Percentiles rank a stretch among this genome's conserved stretches.
Evolutionary conservation across 2,888 invertebrate species (phyloP).

Genomic region (Carpatolechia fugitivella): DNA sequence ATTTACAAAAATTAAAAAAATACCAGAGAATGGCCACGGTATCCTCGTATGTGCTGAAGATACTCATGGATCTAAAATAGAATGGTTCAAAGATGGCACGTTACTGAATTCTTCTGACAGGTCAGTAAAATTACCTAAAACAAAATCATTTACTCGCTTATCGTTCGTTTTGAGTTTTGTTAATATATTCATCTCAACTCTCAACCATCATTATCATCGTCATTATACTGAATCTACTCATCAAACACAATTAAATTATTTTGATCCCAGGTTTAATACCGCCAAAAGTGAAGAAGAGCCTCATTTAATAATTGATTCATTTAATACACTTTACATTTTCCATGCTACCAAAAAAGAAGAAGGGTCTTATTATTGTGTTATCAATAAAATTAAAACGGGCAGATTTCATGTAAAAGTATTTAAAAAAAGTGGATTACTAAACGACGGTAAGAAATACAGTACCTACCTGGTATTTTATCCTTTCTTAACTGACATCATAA

Average conservation of each 20-base stretch:
- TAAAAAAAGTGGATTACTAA: constrained; percentile 69
- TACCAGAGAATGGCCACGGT: constrained; percentile 76
- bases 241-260: neutral
- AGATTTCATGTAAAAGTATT: constrained; percentile 71
- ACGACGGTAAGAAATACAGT: constrained; percentile 54
- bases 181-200: too few species aligned
- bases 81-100: constrained; percentile 77
- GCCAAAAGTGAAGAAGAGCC: constrained; percentile 52
- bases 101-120: constrained; percentile 52
- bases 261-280: constrained; percentile 30
- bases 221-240: neutral
- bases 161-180: neutral
- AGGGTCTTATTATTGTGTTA: constrained; percentile 84
- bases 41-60: constrained; percentile 78
- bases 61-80: constrained; percentile 62
- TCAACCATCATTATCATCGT: too few species aligned
- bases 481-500: too few species aligned
- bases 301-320: constrained; percentile 74
- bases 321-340: constrained; percentile 76
- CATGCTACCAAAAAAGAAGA: constrained; percentile 81
- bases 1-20: constrained; percentile 42
- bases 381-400: constrained; percentile 79
- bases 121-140: constrained; percentile 19
- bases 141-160: neutral
- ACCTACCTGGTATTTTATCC: too few species aligned